A percentile compares a stretch with the other conserved stretches of the same genome.
Evolutionary conservation across 2,888 invertebrate species (phyloP).

Genomic region (Hemistola chrysoprasaria): DNA sequence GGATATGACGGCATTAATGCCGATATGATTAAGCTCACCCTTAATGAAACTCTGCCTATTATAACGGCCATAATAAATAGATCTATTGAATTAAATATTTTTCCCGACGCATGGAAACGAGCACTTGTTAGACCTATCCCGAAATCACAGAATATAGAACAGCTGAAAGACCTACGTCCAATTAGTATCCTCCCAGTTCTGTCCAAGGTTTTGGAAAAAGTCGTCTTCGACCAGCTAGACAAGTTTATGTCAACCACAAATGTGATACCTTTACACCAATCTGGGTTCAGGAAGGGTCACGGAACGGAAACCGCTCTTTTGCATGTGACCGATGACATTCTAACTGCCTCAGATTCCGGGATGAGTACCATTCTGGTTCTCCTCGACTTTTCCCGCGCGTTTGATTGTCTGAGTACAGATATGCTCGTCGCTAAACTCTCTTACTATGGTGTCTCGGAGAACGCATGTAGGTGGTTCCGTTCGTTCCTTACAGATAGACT

Average conservation of each 20-base stretch:
- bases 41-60: too few relatives aligned
- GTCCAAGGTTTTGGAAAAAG: conserved; percentile 8
- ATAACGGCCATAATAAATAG: too few relatives aligned
- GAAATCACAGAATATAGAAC: not conserved
- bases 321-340: conserved; percentile 20
- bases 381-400: conserved; percentile 26
- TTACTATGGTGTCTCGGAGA: conserved; percentile 17
- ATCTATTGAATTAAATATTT: conserved; percentile 1
- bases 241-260: conserved; percentile 14
- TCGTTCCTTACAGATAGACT: conserved; percentile 15
- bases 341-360: conserved; percentile 19
- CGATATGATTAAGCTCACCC: too few relatives aligned
- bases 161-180: conserved; percentile 12
- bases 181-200: conserved; percentile 21
- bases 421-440: conserved; percentile 18
- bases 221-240: not conserved
- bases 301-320: conserved; percentile 19
- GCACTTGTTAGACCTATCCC: conserved; percentile 8
- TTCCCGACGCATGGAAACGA: conserved; percentile 4
- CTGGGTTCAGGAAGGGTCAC: conserved; percentile 16
- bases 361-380: conserved; percentile 17
- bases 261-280: conserved; percentile 20
- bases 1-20: too few relatives aligned
- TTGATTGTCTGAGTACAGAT: conserved; percentile 17
- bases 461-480: conserved; percentile 19